These are phyloP conservation scores for Andrena trimmerana DNA, from an alignment of 2,888 invertebrate genomes.

Conservation along the genomic window DNA sequence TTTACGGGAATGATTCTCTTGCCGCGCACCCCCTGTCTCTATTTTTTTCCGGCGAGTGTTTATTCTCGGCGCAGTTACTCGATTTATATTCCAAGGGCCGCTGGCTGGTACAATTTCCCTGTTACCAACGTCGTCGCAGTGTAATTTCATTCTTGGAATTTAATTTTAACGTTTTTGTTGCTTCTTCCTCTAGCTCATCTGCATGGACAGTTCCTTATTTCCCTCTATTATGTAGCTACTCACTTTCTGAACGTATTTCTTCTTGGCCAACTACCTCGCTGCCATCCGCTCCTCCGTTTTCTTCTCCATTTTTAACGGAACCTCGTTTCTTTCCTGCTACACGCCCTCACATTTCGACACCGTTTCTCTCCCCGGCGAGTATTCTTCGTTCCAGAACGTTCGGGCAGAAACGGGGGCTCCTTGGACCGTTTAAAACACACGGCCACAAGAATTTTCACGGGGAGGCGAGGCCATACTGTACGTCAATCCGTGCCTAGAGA, in stretches of 20 bases:
- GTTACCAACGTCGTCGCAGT: neutral
- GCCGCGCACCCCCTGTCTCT: neutral
- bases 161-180: neutral
- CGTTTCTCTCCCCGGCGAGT: too few species aligned
- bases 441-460: conserved; percentile 15
- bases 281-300: neutral
- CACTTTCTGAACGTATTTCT: neutral
- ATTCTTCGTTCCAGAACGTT: neutral
- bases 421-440: conserved; percentile 46
- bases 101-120: neutral
- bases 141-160: neutral
- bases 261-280: neutral
- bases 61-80: neutral
- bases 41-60: neutral
- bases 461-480: conserved; percentile 24
- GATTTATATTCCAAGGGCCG: neutral
- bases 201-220: neutral
- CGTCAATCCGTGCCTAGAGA: conserved; percentile 39
- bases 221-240: neutral
- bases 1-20: conserved; percentile 4
- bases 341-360: too few species aligned
- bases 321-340: too few species aligned
- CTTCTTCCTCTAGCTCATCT: neutral
- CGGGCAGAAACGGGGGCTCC: conserved; percentile 12
- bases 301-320: too few species aligned